Evolutionary conservation across 2,888 invertebrate genomes (phyloP).

Genomic region (Drosophila fulvimacula): DNA sequence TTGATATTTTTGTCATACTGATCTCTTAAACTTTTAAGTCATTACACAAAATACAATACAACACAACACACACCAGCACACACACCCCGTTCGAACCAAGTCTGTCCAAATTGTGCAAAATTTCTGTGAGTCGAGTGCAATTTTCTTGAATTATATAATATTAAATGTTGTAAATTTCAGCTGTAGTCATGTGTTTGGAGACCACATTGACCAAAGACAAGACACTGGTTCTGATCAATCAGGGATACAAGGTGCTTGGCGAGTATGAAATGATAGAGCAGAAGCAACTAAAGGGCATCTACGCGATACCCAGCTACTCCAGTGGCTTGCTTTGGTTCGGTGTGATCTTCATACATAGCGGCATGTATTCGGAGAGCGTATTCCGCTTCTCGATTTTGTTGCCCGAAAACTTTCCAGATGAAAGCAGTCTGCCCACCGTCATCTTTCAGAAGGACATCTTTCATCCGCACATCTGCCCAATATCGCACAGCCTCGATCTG

Average conservation of each 20-base stretch:
- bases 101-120: constrained; percentile 11
- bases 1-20: constrained; percentile 23
- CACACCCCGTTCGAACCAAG: constrained; percentile 14
- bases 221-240: constrained; percentile 52
- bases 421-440: constrained; percentile 85
- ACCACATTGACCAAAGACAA: constrained; percentile 29
- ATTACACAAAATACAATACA: constrained; percentile 14
- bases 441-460: constrained; percentile 93
- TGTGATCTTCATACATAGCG: constrained; percentile 91
- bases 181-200: constrained; percentile 42
- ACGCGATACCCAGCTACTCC: constrained; percentile 66
- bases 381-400: constrained; percentile 95
- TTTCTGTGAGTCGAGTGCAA: constrained; percentile 19
- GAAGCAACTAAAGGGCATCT: constrained; percentile 55
- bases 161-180: background rate
- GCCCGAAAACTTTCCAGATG: constrained; percentile 93
- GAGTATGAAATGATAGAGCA: constrained; percentile 60
- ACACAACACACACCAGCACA: constrained; percentile 8
- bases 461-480: constrained; percentile 93
- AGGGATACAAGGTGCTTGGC: constrained; percentile 66
- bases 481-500: constrained; percentile 91
- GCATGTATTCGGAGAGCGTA: constrained; percentile 94
- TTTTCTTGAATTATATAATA: background rate
- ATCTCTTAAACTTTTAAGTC: background rate
- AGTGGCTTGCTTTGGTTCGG: constrained; percentile 81